These are phyloP conservation scores for Euleptes europaea DNA, from an alignment of 2,113 vertebrate genomes.

Conservation along the genomic window DNA sequence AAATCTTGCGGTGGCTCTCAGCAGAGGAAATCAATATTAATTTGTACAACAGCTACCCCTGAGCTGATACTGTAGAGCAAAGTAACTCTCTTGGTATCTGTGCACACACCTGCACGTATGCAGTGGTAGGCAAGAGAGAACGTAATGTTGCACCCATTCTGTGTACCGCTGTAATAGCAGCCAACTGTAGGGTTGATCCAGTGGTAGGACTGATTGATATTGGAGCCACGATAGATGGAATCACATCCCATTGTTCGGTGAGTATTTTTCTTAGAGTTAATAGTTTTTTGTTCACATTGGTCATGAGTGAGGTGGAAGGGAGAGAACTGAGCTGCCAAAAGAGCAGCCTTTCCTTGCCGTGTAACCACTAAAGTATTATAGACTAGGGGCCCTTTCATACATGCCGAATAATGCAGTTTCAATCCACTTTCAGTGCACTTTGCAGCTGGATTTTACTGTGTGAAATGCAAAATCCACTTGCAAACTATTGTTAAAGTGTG, in stretches of 20 bases:
- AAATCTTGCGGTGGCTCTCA: not conserved
- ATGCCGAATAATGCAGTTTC: too few species aligned
- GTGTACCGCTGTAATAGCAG: not conserved
- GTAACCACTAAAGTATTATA: not conserved
- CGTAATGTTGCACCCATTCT: not conserved
- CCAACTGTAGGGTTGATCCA: too few species aligned
- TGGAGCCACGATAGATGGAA: not conserved
- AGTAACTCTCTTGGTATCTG: not conserved
- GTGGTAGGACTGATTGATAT: too few species aligned
- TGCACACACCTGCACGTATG: not conserved
- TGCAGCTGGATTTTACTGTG: too few species aligned
- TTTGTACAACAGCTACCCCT: not conserved
- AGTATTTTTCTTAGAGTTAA: not conserved
- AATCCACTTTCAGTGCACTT: too few species aligned
- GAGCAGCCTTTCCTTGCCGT: not conserved
- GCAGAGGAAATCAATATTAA: slow-evolving; percentile 7
- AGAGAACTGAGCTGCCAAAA: not conserved
- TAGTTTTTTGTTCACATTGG: too few species aligned
- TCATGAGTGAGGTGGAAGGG: not conserved
- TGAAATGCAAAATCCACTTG: too few species aligned
- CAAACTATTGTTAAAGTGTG: too few species aligned
- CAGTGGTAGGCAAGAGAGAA: not conserved
- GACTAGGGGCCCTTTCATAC: too few species aligned
- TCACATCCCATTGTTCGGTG: too few species aligned
- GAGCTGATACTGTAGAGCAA: not conserved